Conservation (phyloP, 2,888 invertebrate genomes). For the Nomada flava region DNA sequence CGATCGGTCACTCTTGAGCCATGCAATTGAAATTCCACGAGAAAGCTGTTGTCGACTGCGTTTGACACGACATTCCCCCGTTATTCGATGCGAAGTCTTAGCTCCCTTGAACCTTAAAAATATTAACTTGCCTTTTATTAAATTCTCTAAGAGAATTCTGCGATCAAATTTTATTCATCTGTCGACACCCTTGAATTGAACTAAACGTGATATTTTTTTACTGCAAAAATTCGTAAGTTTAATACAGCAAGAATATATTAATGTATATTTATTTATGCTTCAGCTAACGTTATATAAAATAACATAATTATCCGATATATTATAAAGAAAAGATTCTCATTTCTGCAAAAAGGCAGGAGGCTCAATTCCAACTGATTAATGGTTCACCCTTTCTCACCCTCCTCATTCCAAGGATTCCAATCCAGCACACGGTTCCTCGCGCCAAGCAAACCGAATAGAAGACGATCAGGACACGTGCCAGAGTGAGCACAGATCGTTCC, state of each 20-base stretch:
- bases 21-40: not conserved
- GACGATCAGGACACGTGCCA: not conserved
- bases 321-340: not conserved
- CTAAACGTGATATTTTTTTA: too few relatives aligned
- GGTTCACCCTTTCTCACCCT: not conserved
- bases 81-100: too few relatives aligned
- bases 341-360: not conserved
- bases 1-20: not conserved
- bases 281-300: too few relatives aligned
- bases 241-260: too few relatives aligned
- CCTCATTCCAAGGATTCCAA: not conserved
- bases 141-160: too few relatives aligned
- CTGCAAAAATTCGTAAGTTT: too few relatives aligned
- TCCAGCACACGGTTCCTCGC: not conserved
- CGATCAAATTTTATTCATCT: too few relatives aligned
- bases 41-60: conserved; percentile 17
- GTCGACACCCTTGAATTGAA: too few relatives aligned
- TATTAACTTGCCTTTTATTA: too few relatives aligned
- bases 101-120: too few relatives aligned
- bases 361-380: not conserved
- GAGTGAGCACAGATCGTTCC: conserved; percentile 24
- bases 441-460: not conserved
- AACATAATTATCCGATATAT: too few relatives aligned
- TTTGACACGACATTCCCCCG: conserved; percentile 23
- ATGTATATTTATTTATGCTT: too few relatives aligned